Evolutionary conservation across 2,113 vertebrate genomes (phyloP).

Genomic region (Condylura cristata): DNA sequence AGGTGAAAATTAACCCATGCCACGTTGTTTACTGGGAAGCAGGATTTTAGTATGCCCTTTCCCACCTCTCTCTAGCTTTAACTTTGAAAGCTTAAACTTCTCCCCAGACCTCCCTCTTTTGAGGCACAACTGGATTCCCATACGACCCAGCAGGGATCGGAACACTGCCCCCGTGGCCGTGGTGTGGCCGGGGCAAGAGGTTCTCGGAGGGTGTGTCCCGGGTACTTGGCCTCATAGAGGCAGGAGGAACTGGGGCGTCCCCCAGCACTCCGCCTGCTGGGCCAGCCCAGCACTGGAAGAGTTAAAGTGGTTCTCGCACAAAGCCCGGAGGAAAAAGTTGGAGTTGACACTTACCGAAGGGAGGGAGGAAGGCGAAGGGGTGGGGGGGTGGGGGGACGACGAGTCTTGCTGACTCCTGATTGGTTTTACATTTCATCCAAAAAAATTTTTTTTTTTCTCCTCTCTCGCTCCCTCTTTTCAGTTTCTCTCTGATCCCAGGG

Average conservation of each 20-base stretch:
- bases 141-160: not conserved
- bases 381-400: slow-evolving; percentile 65
- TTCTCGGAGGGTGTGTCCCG: not conserved
- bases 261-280: not conserved
- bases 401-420: slow-evolving; percentile 87
- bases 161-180: not conserved
- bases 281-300: slow-evolving; percentile 32
- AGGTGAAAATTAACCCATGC: not conserved
- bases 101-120: not conserved
- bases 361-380: slow-evolving; percentile 2
- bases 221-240: not conserved
- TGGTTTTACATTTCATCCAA: slow-evolving; percentile 89
- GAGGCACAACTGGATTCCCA: not conserved
- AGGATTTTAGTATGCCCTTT: not conserved
- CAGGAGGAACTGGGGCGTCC: not conserved
- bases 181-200: not conserved
- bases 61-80: not conserved
- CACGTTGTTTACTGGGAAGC: not conserved
- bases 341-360: slow-evolving; percentile 80
- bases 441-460: slow-evolving; percentile 72
- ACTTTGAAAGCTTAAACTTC: slow-evolving; percentile 20
- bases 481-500: slow-evolving; percentile 85
- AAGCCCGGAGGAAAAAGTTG: slow-evolving; percentile 67
- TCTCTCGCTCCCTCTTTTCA: slow-evolving; percentile 72
- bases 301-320: slow-evolving; percentile 47